Conservation (phyloP, 2,113 vertebrate species). For the Callopanchax toddi region DNA sequence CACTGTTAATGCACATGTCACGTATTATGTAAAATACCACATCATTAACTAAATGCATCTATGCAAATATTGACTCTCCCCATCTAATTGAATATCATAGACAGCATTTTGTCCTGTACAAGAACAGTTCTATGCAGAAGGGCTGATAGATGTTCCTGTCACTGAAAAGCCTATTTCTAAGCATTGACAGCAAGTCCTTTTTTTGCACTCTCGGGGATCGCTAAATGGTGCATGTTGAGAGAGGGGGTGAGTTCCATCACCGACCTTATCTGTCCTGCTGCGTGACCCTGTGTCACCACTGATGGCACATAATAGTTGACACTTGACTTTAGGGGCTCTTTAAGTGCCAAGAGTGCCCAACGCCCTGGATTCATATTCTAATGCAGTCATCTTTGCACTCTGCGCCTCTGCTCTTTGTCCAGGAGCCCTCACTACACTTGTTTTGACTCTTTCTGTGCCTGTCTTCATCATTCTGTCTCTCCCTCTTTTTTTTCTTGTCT, state of each 20-base stretch:
- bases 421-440: conserved; percentile 41
- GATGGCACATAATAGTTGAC: conserved; percentile 76
- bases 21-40: conserved; percentile 54
- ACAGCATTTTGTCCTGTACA: conserved; percentile 18
- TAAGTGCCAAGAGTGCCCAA: conserved; percentile 63
- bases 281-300: conserved; percentile 71
- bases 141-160: conserved; percentile 40
- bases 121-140: conserved; percentile 20
- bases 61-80: conserved; percentile 62
- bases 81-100: conserved; percentile 45
- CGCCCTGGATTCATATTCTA: conserved; percentile 68
- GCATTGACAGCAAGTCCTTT: conserved; percentile 63
- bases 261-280: conserved; percentile 67
- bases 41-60: conserved; percentile 51
- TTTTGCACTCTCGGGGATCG: conserved; percentile 57
- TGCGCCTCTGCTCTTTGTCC: conserved; percentile 52
- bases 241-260: conserved; percentile 48
- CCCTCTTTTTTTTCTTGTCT: conserved; percentile 32
- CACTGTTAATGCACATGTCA: conserved; percentile 40
- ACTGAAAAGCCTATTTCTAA: conserved; percentile 33
- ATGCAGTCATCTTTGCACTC: conserved; percentile 60
- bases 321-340: conserved; percentile 75
- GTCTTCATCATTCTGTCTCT: neutral
- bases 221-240: conserved; percentile 73
- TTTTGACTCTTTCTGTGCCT: conserved; percentile 37